Conservation (phyloP, 2,113 vertebrate genomes). For the Podarcis muralis region DNA sequence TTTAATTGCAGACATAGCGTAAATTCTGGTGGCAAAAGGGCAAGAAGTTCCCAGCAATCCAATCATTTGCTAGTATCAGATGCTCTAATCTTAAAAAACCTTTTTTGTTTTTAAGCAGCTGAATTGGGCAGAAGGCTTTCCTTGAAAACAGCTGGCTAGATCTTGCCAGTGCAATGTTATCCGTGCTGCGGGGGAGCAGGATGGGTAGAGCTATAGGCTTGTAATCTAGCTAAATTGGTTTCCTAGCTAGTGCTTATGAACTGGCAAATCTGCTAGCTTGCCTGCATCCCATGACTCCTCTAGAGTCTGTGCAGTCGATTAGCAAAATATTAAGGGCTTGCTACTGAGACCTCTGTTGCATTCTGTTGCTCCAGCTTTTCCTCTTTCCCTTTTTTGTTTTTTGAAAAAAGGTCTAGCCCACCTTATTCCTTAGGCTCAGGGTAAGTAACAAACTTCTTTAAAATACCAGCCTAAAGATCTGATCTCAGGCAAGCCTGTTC, state of each 20-base stretch:
- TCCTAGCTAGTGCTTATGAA: neutral
- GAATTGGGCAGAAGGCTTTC: neutral
- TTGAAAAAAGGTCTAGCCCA: neutral
- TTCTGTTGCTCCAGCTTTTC: neutral
- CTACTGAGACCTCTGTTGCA: neutral
- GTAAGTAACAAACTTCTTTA: neutral
- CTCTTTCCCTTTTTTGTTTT: neutral
- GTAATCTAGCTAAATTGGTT: slow-evolving; percentile 9
- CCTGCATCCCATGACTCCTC: rapidly evolving
- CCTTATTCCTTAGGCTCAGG: neutral
- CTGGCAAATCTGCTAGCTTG: neutral
- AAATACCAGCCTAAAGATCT: neutral
- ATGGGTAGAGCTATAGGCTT: neutral
- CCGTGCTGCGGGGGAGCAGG: neutral
- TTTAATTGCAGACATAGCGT: neutral
- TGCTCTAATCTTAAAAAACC: rapidly evolving
- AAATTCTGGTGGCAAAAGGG: neutral
- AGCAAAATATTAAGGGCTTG: neutral
- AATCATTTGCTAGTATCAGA: neutral
- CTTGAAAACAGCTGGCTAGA: rapidly evolving
- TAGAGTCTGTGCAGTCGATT: neutral
- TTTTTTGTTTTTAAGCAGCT: slow-evolving; percentile 19
- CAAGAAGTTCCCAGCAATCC: rapidly evolving
- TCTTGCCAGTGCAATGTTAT: slow-evolving; percentile 37
- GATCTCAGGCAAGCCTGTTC: neutral